Base-by-base conservation (phyloP, 1,140 invertebrate species). In the Lysiphlebus fabarum region DNA sequence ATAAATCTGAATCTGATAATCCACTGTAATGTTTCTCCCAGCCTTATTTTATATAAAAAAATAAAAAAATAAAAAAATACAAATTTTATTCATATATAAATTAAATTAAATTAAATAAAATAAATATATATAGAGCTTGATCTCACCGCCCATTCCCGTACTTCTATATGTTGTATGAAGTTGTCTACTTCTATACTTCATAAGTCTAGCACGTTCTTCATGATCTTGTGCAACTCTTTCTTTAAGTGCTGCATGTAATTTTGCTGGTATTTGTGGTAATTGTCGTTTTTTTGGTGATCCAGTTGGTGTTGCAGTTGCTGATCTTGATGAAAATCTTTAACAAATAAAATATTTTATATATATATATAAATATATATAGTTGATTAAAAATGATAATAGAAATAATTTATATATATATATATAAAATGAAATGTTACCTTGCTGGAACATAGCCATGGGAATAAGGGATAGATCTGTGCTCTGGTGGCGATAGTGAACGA, bases 271-370 rank as follows among this genome's bases (percentile, higher is more conserved):
- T 79, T 93, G 91, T 64, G 95, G 95, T 65, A 98, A 84, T 81
- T 97, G 94, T 61, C 95, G 83, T 80, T 96, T 97, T 81, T 96
- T 96, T 34, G 94, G 93, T 40, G 93, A 96, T 43, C 92, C 93
- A 36, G 92, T 93, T 48, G 93, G 93, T n/a, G 93, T 95, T 37
- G 90, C 91, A 38, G 91, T 95, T 41, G 91, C 90, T 45, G 92
- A 95, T 42, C 90, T 85, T 36, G 90, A 92, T 70, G 88, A 85
- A 69, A 90, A 90, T 63, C 87, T 84, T 11, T 56, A 80, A 54
- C 3, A 33, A 36, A 58, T 1, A 48, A n/a, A 51, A 41, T 9
- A 44, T 49, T 47, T 38, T 49, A 10, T 8, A 49, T 8, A 36
- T 41, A 47, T 45, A 34, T 7, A 41, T 45, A 49, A 41, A 38